Conservation (phyloP, 2,888 invertebrate genomes). For the Amiota minor region DNA sequence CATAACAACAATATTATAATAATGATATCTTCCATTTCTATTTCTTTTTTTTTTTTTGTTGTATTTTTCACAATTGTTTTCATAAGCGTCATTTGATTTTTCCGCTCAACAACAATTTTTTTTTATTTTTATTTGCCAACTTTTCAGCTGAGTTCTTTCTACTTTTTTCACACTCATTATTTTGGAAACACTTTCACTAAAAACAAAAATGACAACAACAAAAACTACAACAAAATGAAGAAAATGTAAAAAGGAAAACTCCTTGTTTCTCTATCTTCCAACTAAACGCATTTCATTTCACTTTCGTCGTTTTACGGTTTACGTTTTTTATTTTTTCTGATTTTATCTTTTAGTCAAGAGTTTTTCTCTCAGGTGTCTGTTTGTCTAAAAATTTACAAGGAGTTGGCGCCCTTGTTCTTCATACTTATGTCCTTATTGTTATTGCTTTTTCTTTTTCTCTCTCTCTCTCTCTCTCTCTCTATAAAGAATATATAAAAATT, state of each 20-base stretch:
- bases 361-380: conserved; percentile 10
- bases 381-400: neutral
- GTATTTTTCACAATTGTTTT: conserved; percentile 24
- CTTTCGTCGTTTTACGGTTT: conserved; percentile 28
- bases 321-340: conserved; percentile 34
- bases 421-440: no score
- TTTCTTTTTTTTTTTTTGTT: neutral
- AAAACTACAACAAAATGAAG: conserved; percentile 1
- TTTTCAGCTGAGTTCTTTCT: conserved; percentile 28
- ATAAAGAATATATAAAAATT: conserved; percentile 11
- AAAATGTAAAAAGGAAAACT: conserved; percentile 1
- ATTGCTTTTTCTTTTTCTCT: no score
- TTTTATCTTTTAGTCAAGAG: conserved; percentile 11
- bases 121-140: conserved; percentile 12
- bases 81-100: conserved; percentile 18
- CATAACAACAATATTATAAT: no score
- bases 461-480: no score
- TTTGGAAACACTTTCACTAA: conserved; percentile 40
- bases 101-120: neutral
- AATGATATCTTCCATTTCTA: no score
- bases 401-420: no score
- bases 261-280: no score
- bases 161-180: conserved; percentile 20
- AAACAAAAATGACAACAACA: conserved; percentile 15
- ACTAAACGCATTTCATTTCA: conserved; percentile 16